phyloP scores from a whole-genome alignment of 1,140 invertebrate species.

The Tetragonula clypearis region DNA sequence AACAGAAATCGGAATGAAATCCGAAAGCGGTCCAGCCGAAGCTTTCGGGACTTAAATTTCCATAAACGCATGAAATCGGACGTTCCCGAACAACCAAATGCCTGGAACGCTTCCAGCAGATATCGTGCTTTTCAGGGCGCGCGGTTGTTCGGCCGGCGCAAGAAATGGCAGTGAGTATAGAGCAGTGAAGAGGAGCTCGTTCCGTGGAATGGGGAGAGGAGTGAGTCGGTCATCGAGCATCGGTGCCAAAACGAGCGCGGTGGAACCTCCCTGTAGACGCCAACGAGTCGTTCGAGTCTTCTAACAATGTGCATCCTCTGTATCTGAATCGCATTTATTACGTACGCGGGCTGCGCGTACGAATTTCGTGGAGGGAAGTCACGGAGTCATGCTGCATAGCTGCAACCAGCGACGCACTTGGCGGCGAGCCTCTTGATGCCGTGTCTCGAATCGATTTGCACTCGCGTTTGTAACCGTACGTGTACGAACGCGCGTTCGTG shows the following conservation, averaged over 20 bases:
- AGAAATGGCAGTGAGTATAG: conserved; percentile 22
- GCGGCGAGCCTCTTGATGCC: conserved; percentile 22
- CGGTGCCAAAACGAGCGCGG: conserved; percentile 49
- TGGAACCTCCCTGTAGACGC: conserved; percentile 35
- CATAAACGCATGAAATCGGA: conserved; percentile 51
- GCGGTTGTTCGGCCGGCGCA: conserved; percentile 15
- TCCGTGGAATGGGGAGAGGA: neutral
- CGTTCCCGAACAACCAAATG: conserved; percentile 35
- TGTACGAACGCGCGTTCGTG: neutral
- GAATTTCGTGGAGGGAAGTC: neutral
- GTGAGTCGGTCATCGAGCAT: conserved; percentile 39
- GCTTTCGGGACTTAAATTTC: conserved; percentile 27
- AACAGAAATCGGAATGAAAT: conserved; percentile 17
- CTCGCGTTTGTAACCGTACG: neutral
- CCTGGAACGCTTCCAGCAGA: conserved; percentile 59
- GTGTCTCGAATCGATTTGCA: conserved; percentile 32
- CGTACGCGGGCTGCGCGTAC: conserved; percentile 3
- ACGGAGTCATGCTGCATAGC: neutral
- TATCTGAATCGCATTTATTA: conserved; percentile 55
- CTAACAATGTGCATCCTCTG: conserved; percentile 10
- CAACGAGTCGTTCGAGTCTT: conserved; percentile 38
- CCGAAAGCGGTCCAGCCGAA: neutral
- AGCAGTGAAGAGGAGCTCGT: neutral
- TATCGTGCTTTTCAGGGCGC: conserved; percentile 51
- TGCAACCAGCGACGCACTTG: conserved; percentile 33